Evolutionary conservation across 2,888 invertebrate species (phyloP).

Genomic region (Hoplodrina blanda): DNA sequence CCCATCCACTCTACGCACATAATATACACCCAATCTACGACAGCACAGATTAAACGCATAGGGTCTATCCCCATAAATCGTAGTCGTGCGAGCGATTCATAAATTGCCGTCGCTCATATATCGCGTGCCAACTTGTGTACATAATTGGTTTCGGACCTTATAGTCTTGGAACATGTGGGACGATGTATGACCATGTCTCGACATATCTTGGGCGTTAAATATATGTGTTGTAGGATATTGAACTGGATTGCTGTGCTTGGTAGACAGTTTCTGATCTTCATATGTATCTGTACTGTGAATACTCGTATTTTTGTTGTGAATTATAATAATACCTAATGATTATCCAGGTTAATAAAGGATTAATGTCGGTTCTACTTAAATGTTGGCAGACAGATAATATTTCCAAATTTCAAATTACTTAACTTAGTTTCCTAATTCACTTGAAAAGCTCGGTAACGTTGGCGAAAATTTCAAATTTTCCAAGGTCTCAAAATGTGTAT

Average conservation of each 20-base stretch:
- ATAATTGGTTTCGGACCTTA: constrained; percentile 78
- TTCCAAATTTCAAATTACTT: not conserved
- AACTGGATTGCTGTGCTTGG: constrained; percentile 1
- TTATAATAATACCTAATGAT: too few relatives aligned
- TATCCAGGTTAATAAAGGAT: not conserved
- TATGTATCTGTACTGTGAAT: not conserved
- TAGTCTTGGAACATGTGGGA: constrained; percentile 66
- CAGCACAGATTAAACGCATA: constrained; percentile 52
- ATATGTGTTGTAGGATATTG: constrained; percentile 16
- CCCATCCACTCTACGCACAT: constrained; percentile 11
- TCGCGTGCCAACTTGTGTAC: constrained; percentile 79
- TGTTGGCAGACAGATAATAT: not conserved
- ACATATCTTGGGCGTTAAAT: constrained; percentile 37
- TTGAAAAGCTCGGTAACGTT: not conserved
- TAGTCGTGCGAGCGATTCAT: constrained; percentile 63
- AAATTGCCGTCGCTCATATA: constrained; percentile 74
- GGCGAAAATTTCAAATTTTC: not conserved
- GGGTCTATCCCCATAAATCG: constrained; percentile 53
- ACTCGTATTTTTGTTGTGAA: not conserved
- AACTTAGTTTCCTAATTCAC: not conserved
- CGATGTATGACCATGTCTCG: constrained; percentile 45
- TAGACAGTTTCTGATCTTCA: not conserved
- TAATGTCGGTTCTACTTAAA: not conserved
- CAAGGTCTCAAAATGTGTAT: not conserved
- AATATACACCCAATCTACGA: constrained; percentile 38